phyloP scores from a whole-genome alignment of 1,140 invertebrate genomes.

The Listronotus bonariensis region DNA sequence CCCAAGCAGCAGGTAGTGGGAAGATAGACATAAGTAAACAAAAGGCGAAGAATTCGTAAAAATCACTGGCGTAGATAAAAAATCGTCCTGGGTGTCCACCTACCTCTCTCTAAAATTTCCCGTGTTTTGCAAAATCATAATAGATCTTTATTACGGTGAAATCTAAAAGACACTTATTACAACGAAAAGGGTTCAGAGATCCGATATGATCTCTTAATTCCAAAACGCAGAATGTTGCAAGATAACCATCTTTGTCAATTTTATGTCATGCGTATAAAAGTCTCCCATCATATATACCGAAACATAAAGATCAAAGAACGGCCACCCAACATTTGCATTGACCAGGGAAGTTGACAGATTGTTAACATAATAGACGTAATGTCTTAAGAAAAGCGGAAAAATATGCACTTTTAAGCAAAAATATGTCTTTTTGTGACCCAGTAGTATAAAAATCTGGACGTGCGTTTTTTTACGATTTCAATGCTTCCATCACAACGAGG shows the following conservation, averaged over 20 bases:
- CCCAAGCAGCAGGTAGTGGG: constrained; percentile 28
- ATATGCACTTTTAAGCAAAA: too few species aligned
- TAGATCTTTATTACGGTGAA: neutral
- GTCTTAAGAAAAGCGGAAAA: too few species aligned
- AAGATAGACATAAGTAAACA: constrained; percentile 16
- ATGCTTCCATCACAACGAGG: too few species aligned
- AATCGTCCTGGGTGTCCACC: neutral
- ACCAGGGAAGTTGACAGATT: neutral
- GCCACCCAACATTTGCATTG: neutral
- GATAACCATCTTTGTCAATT: too few species aligned
- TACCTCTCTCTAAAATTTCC: neutral
- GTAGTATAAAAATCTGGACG: too few species aligned
- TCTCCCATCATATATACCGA: too few species aligned
- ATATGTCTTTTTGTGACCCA: too few species aligned
- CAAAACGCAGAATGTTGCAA: too few species aligned
- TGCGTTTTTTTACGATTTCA: too few species aligned
- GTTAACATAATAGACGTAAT: neutral
- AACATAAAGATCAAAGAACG: neutral
- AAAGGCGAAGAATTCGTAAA: constrained; percentile 24
- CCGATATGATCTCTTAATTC: too few species aligned
- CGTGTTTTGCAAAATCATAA: neutral
- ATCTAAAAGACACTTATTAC: neutral
- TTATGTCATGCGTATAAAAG: too few species aligned
- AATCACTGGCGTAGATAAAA: constrained; percentile 25
- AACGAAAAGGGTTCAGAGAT: neutral